Base-by-base conservation (phyloP, 2,797 vertebrate genomes). In the Etheostoma perlongum region DNA sequence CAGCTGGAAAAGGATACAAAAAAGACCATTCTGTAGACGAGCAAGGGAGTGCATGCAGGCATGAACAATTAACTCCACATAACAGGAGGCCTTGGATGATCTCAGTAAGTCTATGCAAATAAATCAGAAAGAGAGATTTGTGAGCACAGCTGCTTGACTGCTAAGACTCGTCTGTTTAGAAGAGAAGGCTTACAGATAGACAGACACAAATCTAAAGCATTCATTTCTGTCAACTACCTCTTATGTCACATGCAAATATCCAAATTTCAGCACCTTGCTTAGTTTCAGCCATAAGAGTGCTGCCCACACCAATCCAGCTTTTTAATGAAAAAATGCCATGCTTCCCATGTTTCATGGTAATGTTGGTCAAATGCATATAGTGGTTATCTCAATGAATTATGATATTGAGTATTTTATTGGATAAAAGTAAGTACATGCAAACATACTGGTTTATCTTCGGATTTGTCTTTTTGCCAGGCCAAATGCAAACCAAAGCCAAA, bases 51-150 rank as follows among this genome's bases (percentile, higher is more conserved):
- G 63, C 61, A 72, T 52, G 40, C 62, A 53, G 68, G 44, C 59
- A 54, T 67, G 79, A 84, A 82, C 78, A 87, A 88, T 79, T 57
- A 87, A 55, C 49, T 25, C 65, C 75, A 82, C 66, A 81, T 82
- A 77, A 75, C 60, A 84, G 72, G 23, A 81, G 76, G 76, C 64
- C 19, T 8, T 30, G 69, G 57, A 66, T 72, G 76, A 77, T 76
- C 67, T 71, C 69, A 61, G 61, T 70, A 61, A 61, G 79, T 85
- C 59, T 58, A 70, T 80, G 81, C 68, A 77, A 30, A 77, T 67
- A 79, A 78, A 85, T 79, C 53, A 62, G 51, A 82, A 36, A 74
- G 60, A 67, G 48, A 63, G 42, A 66, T 80, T 78, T 77, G 59
- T 63, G 63, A 72, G 62, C 57, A 18, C 80, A 84, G 71, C 51